A percentile compares a stretch with the other conserved stretches of the same genome.
Conservation (phyloP, 2,797 vertebrate genomes). For the Salarias fasciatus region DNA sequence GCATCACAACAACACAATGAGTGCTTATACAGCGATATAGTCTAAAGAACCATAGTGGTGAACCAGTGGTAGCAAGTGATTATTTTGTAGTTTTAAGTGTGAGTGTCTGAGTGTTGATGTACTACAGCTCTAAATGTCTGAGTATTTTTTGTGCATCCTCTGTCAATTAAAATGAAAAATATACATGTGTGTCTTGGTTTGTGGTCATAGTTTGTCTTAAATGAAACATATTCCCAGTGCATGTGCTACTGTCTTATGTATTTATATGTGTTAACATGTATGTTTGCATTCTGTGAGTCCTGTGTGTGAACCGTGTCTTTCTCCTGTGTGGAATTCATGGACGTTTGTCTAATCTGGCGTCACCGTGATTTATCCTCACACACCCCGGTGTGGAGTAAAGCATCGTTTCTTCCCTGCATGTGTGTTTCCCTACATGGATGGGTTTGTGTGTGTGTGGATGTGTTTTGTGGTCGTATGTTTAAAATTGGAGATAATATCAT, state of each 20-base stretch:
- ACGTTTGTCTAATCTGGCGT: constrained; percentile 39
- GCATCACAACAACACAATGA: constrained; percentile 60
- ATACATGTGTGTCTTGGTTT: constrained; percentile 43
- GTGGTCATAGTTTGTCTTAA: constrained; percentile 22
- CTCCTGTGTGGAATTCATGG: constrained; percentile 50
- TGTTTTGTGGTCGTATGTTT: constrained; percentile 44
- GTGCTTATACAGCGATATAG: constrained; percentile 61
- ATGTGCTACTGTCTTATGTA: constrained; percentile 49
- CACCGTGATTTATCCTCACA: constrained; percentile 26
- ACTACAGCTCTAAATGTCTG: constrained; percentile 34
- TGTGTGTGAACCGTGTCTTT: constrained; percentile 41
- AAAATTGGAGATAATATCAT: constrained; percentile 34
- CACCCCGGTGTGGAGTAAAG: constrained; percentile 47
- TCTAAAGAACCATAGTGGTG: constrained; percentile 59
- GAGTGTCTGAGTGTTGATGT: constrained; percentile 48
- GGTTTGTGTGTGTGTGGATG: constrained; percentile 26
- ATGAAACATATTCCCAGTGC: constrained; percentile 27
- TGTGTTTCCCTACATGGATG: constrained; percentile 51
- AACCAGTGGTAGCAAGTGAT: constrained; percentile 60
- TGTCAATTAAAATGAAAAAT: constrained; percentile 23
- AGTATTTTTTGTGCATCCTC: constrained; percentile 42
- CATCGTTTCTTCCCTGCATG: constrained; percentile 66
- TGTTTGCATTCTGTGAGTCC: constrained; percentile 32
- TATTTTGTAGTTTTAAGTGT: constrained; percentile 57
- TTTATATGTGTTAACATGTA: constrained; percentile 27